These are phyloP conservation scores for Hippocampus abdominalis DNA, from an alignment of 2,113 vertebrate species.

Conservation along the genomic window DNA sequence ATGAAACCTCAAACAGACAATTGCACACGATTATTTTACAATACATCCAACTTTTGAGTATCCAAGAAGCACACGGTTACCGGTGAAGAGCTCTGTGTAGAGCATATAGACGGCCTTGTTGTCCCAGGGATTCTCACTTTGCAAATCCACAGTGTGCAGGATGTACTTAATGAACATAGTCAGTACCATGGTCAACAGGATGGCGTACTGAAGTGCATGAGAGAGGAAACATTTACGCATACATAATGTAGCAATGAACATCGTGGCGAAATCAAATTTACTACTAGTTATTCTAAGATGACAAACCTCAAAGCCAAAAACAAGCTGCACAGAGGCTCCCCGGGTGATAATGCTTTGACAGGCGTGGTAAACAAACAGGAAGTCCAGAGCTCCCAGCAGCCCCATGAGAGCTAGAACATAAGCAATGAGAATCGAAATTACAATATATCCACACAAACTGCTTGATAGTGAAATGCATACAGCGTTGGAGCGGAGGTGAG, in stretches of 20 bases:
- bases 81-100: conserved; percentile 95
- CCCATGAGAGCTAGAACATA: conserved; percentile 80
- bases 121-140: conserved; percentile 97
- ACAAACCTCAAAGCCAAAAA: conserved; percentile 93
- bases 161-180: conserved; percentile 95
- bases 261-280: background rate
- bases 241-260: background rate
- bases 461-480: background rate
- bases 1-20: conserved; percentile 80
- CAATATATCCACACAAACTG: background rate
- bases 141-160: conserved; percentile 89
- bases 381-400: conserved; percentile 83
- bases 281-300: background rate
- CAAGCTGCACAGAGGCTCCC: conserved; percentile 93
- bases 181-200: conserved; percentile 94
- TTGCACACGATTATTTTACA: background rate
- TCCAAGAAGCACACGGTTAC: conserved; percentile 52
- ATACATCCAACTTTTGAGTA: background rate
- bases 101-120: conserved; percentile 98
- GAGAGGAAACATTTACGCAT: background rate
- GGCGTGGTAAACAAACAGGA: conserved; percentile 90
- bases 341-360: conserved; percentile 93
- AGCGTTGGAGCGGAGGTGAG: background rate
- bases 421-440: background rate
- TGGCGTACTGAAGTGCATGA: conserved; percentile 80